phyloP scores from a whole-genome alignment of 1,140 invertebrate genomes.

The Caenorhabditis briggsae region DNA sequence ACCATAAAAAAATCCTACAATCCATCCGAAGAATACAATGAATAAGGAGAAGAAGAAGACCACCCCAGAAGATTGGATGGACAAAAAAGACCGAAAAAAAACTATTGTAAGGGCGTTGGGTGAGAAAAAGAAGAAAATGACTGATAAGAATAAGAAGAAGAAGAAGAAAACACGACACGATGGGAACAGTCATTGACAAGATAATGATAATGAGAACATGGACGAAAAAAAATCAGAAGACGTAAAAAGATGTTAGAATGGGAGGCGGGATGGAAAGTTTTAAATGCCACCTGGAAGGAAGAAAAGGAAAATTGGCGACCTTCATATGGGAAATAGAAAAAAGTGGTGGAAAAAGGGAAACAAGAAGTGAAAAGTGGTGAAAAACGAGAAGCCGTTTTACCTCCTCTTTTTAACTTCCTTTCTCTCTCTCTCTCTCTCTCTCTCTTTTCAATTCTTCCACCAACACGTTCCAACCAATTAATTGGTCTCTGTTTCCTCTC shows the following conservation, averaged over 20 bases:
- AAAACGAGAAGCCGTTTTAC: not conserved
- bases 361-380: not conserved
- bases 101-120: not conserved
- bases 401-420: not conserved
- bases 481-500: no score
- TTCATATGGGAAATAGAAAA: conserved; percentile 15
- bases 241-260: not conserved
- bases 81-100: not conserved
- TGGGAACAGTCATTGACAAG: not conserved
- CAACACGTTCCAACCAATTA: no score
- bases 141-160: not conserved
- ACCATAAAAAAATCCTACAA: not conserved
- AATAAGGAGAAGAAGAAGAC: not conserved
- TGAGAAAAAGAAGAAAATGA: not conserved
- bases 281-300: conserved; percentile 41
- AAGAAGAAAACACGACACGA: not conserved
- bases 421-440: no score
- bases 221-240: not conserved
- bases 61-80: not conserved
- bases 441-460: no score
- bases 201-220: conserved; percentile 45
- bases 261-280: not conserved
- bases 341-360: not conserved
- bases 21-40: not conserved
- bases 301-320: conserved; percentile 30